Evolutionary conservation across 2,888 invertebrate genomes (phyloP).

Genomic region (Phalera bucephala): DNA sequence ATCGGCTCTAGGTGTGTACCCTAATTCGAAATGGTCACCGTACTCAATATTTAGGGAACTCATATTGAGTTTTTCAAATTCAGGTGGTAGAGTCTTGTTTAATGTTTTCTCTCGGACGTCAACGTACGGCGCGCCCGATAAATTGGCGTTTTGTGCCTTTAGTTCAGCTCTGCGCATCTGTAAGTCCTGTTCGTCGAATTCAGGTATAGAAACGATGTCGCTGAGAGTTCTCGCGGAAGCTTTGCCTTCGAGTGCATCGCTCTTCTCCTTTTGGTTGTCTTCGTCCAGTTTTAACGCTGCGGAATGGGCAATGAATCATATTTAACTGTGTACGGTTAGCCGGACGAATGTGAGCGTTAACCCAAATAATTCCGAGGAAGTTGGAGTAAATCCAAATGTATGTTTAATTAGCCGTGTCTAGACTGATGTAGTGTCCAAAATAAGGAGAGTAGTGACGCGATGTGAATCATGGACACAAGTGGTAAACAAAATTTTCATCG

Average conservation of each 20-base stretch:
- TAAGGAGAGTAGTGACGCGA: constrained; percentile 11
- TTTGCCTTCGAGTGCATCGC: constrained; percentile 77
- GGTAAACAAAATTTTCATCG: too few species aligned
- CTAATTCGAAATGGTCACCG: constrained; percentile 55
- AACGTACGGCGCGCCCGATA: constrained; percentile 42
- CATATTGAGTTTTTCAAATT: constrained; percentile 56
- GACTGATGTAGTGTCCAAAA: constrained; percentile 33
- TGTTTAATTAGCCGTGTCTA: constrained; percentile 35
- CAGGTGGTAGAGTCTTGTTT: constrained; percentile 64
- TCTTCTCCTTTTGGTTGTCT: constrained; percentile 73
- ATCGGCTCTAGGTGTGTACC: constrained; percentile 62
- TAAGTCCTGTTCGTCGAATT: constrained; percentile 86
- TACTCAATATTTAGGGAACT: constrained; percentile 66
- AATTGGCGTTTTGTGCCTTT: constrained; percentile 53
- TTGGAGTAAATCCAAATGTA: constrained; percentile 52
- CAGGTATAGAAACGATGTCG: constrained; percentile 88
- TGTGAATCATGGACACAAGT: constrained; percentile 19
- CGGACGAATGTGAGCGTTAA: constrained; percentile 28
- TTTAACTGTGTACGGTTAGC: constrained; percentile 21
- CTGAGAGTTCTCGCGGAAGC: constrained; percentile 87
- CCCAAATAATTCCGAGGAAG: constrained; percentile 42
- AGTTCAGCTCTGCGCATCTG: constrained; percentile 79
- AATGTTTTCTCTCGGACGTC: constrained; percentile 45
- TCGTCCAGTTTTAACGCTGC: constrained; percentile 84
- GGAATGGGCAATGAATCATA: constrained; percentile 43